Base-by-base conservation (phyloP, 2,113 vertebrate species). In the Mus pahari region DNA sequence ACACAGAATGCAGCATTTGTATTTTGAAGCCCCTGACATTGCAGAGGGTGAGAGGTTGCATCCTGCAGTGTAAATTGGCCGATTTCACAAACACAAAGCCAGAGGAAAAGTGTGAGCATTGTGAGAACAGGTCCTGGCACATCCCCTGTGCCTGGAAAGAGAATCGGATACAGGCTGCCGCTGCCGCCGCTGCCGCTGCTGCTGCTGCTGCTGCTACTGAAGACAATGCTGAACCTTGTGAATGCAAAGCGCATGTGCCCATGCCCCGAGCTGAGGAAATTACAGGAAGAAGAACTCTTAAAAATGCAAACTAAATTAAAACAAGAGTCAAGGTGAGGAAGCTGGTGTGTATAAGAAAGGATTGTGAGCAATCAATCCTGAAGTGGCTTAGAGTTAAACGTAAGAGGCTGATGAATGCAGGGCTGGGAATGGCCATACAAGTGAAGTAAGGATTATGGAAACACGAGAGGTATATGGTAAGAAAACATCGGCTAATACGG, bases 301-400 rank as follows among this genome's bases (percentile, higher is more conserved):
- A 39, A 95, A 89, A 94, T 17, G 82, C 95, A 97, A 92, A 96
- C 92, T 73, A 96, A 92, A 90, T 96, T 94, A 94, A 96, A 95
- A 42, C 45, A 86, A 94, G 92, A 39, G 82, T 94, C 75, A 86
- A 87, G 86, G 73, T 64, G 78, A 60, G 33, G 39, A 94, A 81
- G 75, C 88, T 73, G 81, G 84, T 60, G 94, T 70, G 33, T 45
- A 39, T 16, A 82, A 84, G 87, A 88, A 89, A 93, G 45, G 73
- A 22, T 10, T 33, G 45, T 89, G 16, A 88, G 86, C 68, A 89
- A 83, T 94, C 78, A 86, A 83, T 92, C 70, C 55, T 66, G 3
- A 5, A 58, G 48, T 31, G 62, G 53, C 91, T 98, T 89, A 84
- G 58, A 55, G 71, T 86, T 94, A 90, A 94, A 92, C 70, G 66